Evolutionary conservation across 1,140 invertebrate genomes (phyloP).

Genomic region (Drosophila orena): DNA sequence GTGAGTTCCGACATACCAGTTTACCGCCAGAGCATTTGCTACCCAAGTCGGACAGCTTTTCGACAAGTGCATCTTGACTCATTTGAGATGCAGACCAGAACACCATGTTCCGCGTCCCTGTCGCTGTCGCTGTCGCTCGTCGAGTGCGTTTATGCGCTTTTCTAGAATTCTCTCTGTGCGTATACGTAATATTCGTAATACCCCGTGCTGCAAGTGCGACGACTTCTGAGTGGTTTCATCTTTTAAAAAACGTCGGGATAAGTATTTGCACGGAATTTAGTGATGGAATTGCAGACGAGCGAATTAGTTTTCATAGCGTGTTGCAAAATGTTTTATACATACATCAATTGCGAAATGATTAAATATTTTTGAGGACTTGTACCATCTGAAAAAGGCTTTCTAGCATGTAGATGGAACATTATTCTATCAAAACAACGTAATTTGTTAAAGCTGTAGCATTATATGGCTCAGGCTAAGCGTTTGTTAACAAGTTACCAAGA

Average conservation of each 20-base stretch:
- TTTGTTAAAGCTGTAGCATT: too few species aligned
- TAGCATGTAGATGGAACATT: too few species aligned
- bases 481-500: neutral
- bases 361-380: too few species aligned
- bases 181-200: constrained; percentile 48
- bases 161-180: constrained; percentile 32
- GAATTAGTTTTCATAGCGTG: too few species aligned
- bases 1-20: constrained; percentile 52
- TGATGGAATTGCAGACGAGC: neutral
- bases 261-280: neutral
- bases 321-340: neutral
- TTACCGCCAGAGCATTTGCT: constrained; percentile 4
- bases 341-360: too few species aligned
- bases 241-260: neutral
- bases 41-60: constrained; percentile 12
- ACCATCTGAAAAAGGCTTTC: too few species aligned
- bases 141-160: constrained; percentile 31
- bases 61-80: constrained; percentile 5
- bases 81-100: constrained; percentile 13
- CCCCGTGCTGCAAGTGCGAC: constrained; percentile 1
- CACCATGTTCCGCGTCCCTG: constrained; percentile 8
- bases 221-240: constrained; percentile 6
- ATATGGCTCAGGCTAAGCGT: too few species aligned
- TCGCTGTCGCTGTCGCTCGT: constrained; percentile 18
- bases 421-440: too few species aligned